Percentiles rank a stretch among this genome's conserved stretches.
Evolutionary conservation across 2,113 vertebrate genomes (phyloP).

Genomic region (Oncorhynchus clarkii): DNA sequence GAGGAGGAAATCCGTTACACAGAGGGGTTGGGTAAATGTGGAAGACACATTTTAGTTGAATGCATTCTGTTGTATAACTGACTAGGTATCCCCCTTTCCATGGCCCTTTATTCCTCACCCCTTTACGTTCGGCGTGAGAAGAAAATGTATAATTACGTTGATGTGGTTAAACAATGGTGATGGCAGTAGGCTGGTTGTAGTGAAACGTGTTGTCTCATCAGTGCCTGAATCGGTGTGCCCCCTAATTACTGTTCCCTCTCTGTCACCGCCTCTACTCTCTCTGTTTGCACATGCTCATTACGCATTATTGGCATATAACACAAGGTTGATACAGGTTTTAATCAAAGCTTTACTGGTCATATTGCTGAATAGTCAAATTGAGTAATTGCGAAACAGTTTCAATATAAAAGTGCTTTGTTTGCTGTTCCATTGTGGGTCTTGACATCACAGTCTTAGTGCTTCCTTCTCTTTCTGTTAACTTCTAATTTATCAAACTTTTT

Average conservation of each 20-base stretch:
- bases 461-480: slow-evolving; percentile 1
- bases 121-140: slow-evolving; percentile 34
- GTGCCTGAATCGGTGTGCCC: slow-evolving; percentile 45
- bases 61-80: no score
- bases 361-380: slow-evolving; percentile 51
- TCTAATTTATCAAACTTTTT: slow-evolving; percentile 32
- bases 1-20: no score
- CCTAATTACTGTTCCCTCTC: slow-evolving; percentile 49
- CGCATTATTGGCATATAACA: slow-evolving; percentile 38
- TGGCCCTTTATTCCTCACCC: neutral
- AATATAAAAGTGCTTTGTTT: slow-evolving; percentile 36
- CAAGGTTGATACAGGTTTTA: slow-evolving; percentile 37
- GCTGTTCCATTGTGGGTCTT: slow-evolving; percentile 38
- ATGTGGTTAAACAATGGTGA: slow-evolving; percentile 57
- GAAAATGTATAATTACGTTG: slow-evolving; percentile 49
- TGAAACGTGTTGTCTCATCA: slow-evolving; percentile 49
- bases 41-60: no score
- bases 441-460: neutral
- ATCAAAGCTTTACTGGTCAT: slow-evolving; percentile 42
- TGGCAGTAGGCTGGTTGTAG: slow-evolving; percentile 54
- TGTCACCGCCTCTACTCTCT: neutral
- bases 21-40: no score
- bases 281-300: slow-evolving; percentile 44
- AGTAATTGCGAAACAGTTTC: slow-evolving; percentile 13
- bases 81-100: no score